Base-by-base conservation (phyloP, 2,113 vertebrate genomes). In the Zapornia atra region DNA sequence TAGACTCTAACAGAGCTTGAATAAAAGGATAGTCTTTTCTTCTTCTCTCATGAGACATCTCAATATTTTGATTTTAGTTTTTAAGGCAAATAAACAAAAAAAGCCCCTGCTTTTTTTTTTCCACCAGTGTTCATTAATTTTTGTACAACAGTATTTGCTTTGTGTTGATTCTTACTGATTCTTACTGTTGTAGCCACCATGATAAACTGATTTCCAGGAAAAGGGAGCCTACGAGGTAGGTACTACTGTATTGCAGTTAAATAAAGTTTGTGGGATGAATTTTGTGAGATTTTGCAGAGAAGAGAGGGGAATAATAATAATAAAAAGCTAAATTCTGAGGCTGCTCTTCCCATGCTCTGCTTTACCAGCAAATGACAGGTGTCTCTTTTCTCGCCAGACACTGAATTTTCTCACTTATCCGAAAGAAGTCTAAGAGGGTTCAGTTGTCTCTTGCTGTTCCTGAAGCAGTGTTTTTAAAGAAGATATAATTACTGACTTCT, bases 161-260 rank as follows among this genome's bases (percentile, higher is more conserved):
- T 90, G 29, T 83, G 50, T 91, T 60, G n/a, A 63, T 95, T 96
- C 85, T 92, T 77, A 34, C 16, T 81, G 38, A 78, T 92, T 90
- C 50, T 91, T 21, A 14, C 64, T 13, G 8, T 89, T 88, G 92
- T 80, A 90, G 59, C 56, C 71, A 40, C 34, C 48, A 88, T 38
- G 82, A 89, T 60, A 84, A 86, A 51, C 76, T 95, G 71, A 96
- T 84, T 86, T 20, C 60, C 68, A 95, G 88, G 59, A 53, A 86
- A 96, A 89, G 33, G 34, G 48, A 83, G 26, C 71, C 86, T 69
- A 54, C 64, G 75, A 76, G 56, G 38, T 79, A 81, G 53, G 9
- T 77, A 50, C 38, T 80, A 76, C 36, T 90, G 59, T 91, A 82
- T 66, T 72, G 70, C 40, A 96, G 54, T 93, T 94, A 97, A 92